Evolutionary conservation across 2,888 invertebrate species (phyloP), one percentile per base, ranked within the genome.

Genomic region (Drosophila infuscata): DNA sequence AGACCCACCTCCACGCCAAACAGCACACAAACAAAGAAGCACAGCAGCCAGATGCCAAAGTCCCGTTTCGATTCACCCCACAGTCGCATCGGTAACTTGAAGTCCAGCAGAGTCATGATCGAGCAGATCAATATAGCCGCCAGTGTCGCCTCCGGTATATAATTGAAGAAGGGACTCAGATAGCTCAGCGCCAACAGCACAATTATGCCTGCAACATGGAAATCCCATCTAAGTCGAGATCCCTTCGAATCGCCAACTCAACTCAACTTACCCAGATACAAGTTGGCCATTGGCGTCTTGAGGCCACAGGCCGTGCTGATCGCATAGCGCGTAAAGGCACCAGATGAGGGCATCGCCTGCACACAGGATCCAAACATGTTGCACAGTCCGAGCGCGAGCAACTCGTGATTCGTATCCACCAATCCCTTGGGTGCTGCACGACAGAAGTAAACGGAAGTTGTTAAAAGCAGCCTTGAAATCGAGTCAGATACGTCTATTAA

Each of bases 51-150:
- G 62, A 96, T 95, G 53, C 94, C 82, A 65, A 96, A 94, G 92
- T 97, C 97, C 46, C 94, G 91, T 90, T 95, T 94, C 81, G 94
- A 94, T 77, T 94, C 93, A 25, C 92, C 93, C 95, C 95, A 96
- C 82, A 96, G 93, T 5, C 94, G 92, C 6, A 77, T 38, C 52
- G 95, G 93, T n/a, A 94, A 93, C 70, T 93, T 89, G 49, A 94
- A 83, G 88, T 96, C 95, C 46, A 96, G 85, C 93, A 95, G 91
- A 0, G 83, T 89, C 49, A 98, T 97, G 32, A 93, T 91, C 33
- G 99, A 98, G 83, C 96, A 96, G 84, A 98, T 98, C 83, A 99
- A 95, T 63, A 99, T 97, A 7, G 98, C 96, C 0, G 98, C 96
- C 57, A 99, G 94, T 0, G 97, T 96, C 0, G 98, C 95, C 91